phyloP scores from a whole-genome alignment of 2,113 vertebrate species.

The Elaphurus davidianus region DNA sequence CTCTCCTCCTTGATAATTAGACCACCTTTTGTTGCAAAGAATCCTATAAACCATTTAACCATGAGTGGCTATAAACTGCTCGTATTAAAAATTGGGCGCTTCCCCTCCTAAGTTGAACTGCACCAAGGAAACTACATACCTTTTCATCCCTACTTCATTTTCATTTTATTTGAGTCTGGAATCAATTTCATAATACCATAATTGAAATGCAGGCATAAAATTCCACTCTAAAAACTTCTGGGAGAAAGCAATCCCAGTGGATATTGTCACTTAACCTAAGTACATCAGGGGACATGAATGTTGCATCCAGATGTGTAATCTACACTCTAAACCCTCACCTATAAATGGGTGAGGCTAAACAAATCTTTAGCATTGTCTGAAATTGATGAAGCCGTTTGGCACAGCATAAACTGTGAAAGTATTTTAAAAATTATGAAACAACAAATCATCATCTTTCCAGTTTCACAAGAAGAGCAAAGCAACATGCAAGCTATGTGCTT shows the following conservation, averaged over 20 bases:
- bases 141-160: slow-evolving; percentile 19
- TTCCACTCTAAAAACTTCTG: neutral
- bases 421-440: neutral
- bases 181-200: slow-evolving; percentile 21
- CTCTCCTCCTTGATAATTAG: slow-evolving; percentile 79
- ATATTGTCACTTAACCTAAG: neutral
- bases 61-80: slow-evolving; percentile 79
- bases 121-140: slow-evolving; percentile 66
- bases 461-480: neutral
- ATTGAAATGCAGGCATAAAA: slow-evolving; percentile 22
- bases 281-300: neutral
- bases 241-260: neutral
- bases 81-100: slow-evolving; percentile 78
- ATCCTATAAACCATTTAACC: slow-evolving; percentile 81
- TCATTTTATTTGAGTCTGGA: slow-evolving; percentile 31
- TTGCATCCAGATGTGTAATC: neutral
- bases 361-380: neutral
- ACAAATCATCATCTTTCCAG: neutral
- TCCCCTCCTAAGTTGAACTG: slow-evolving; percentile 30
- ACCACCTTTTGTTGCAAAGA: slow-evolving; percentile 80
- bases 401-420: neutral
- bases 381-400: neutral
- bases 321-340: neutral
- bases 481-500: neutral
- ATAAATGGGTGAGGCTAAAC: neutral